Conservation (phyloP, 2,113 vertebrate genomes). For the Chauna torquata region DNA sequence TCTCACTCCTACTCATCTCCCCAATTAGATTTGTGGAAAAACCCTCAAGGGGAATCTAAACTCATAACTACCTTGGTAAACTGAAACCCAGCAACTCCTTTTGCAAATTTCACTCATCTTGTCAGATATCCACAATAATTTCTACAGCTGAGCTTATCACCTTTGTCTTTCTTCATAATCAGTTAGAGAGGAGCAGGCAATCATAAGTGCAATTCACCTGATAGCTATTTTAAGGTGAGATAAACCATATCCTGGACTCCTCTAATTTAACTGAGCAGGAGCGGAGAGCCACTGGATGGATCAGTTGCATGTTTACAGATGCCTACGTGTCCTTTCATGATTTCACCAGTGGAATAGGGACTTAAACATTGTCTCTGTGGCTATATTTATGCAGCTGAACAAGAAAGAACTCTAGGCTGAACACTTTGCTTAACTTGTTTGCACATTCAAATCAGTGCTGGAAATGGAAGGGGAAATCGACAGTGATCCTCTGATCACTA, state of each 20-base stretch:
- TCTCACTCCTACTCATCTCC: not conserved
- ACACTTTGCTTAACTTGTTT: not conserved
- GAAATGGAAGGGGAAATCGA: not conserved
- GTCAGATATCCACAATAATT: not conserved
- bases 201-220: fast-evolving
- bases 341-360: not conserved
- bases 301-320: not conserved
- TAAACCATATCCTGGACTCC: not conserved
- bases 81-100: not conserved
- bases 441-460: not conserved
- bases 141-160: not conserved
- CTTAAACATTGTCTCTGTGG: not conserved
- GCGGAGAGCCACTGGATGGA: not conserved
- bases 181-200: not conserved
- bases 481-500: not conserved
- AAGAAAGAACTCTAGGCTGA: not conserved
- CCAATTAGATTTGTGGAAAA: not conserved
- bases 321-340: not conserved
- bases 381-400: not conserved
- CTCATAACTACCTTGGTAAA: not conserved
- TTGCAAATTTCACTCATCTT: not conserved
- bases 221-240: not conserved
- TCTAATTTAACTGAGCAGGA: not conserved
- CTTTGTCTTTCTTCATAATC: not conserved
- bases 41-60: not conserved